These are phyloP conservation scores for Heliocidaris erythrogramma DNA, from an alignment of 35 echinoderm and acorn worm species.

Conservation along the genomic window DNA sequence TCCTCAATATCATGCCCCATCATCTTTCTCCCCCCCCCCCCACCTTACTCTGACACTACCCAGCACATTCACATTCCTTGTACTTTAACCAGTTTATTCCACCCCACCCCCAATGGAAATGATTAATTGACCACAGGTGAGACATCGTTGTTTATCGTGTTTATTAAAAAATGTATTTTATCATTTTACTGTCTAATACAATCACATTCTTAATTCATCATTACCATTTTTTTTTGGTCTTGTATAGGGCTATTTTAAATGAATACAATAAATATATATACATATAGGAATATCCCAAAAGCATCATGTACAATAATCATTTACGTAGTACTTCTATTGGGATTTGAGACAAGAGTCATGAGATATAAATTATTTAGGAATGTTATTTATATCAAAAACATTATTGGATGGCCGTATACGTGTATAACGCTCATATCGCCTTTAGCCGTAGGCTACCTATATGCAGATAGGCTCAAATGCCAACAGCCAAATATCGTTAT, in stretches of 20 bases:
- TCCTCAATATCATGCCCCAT: too few species aligned
- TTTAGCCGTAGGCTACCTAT: not conserved
- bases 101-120: not conserved
- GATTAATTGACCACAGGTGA: too few species aligned
- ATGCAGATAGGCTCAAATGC: too few species aligned
- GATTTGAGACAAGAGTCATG: not conserved
- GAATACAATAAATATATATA: conserved; percentile 14
- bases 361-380: not conserved
- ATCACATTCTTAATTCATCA: too few species aligned
- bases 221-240: not conserved
- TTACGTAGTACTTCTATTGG: not conserved
- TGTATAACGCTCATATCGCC: not conserved
- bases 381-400: not conserved
- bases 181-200: too few species aligned
- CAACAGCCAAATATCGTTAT: too few species aligned
- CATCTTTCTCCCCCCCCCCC: not conserved
- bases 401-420: too few species aligned
- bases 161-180: too few species aligned
- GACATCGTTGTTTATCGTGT: too few species aligned
- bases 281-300: not conserved
- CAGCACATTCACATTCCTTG: too few species aligned
- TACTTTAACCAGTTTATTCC: not conserved
- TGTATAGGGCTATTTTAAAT: not conserved
- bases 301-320: not conserved
- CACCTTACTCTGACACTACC: not conserved